Percentiles rank a stretch among this genome's conserved stretches.
These are phyloP conservation scores for Holothuria glaberrima DNA, from an alignment of 35 echinoderm and acorn worm genomes.

Conservation along the genomic window DNA sequence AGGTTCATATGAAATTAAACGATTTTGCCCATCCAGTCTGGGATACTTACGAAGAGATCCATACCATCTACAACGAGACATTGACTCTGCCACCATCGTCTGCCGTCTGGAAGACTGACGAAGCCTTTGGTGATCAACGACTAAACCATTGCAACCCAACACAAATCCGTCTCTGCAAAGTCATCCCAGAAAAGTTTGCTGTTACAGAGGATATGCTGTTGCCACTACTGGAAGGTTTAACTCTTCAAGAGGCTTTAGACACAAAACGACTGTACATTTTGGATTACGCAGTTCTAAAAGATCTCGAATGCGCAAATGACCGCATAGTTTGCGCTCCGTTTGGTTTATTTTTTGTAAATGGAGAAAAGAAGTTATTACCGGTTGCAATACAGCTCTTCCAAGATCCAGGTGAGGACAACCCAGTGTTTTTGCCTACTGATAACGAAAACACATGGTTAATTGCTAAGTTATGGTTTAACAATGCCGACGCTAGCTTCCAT, in stretches of 20 bases:
- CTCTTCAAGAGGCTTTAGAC: constrained; percentile 5
- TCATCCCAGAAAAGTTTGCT: constrained; percentile 73
- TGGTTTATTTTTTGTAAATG: constrained; percentile 88
- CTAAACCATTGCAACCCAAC: constrained; percentile 67
- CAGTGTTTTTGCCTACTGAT: constrained; percentile 88
- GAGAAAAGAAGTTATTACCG: constrained; percentile 70
- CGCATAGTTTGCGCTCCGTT: constrained; percentile 60
- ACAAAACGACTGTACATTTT: constrained; percentile 45
- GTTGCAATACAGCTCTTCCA: constrained; percentile 85
- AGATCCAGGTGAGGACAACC: constrained; percentile 64
- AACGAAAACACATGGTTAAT: constrained; percentile 82
- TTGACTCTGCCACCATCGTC: constrained; percentile 62
- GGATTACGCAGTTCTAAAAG: constrained; percentile 45
- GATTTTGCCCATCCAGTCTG: constrained; percentile 44
- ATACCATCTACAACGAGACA: constrained; percentile 59
- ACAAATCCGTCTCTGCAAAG: constrained; percentile 65
- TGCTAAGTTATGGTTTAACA: constrained; percentile 94
- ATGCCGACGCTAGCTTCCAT: constrained; percentile 84
- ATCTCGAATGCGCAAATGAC: not conserved
- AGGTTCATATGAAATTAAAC: constrained; percentile 74
- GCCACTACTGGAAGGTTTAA: constrained; percentile 47
- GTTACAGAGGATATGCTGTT: constrained; percentile 62
- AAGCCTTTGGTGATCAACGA: constrained; percentile 69
- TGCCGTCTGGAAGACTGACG: constrained; percentile 59
- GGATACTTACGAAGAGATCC: constrained; percentile 73